A percentile compares a stretch with the other conserved stretches of the same genome.
Conservation (phyloP, 2,797 vertebrate genomes). For the Ctenopoma multispine region DNA sequence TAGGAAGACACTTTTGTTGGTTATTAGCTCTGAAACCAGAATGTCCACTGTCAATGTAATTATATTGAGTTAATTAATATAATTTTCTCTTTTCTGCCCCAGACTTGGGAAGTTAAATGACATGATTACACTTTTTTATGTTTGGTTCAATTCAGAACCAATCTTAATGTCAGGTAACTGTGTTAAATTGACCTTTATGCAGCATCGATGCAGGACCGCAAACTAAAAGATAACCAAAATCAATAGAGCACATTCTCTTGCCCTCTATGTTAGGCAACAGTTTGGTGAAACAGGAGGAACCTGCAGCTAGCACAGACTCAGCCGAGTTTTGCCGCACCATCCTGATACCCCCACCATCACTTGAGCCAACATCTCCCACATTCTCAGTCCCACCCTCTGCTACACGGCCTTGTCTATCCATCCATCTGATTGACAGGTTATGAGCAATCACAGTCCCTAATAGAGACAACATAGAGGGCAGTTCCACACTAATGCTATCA, state of each 20-base stretch:
- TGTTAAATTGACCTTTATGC: too few relatives aligned
- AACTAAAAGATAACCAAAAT: conserved; percentile 14
- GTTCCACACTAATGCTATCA: conserved; percentile 79
- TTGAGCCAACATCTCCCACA: conserved; percentile 19
- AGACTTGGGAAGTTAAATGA: not conserved
- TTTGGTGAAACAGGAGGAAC: conserved; percentile 36
- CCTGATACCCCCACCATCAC: conserved; percentile 31
- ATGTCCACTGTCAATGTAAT: not conserved
- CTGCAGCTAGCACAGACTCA: conserved; percentile 21
- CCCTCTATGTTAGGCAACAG: conserved; percentile 27
- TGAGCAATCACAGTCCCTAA: conserved; percentile 71
- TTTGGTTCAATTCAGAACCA: too few relatives aligned
- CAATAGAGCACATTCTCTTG: conserved; percentile 1
- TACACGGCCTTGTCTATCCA: conserved; percentile 65
- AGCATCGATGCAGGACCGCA: not conserved
- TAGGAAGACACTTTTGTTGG: not conserved
- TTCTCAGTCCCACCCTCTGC: conserved; percentile 53
- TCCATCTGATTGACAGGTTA: conserved; percentile 83
- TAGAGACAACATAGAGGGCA: conserved; percentile 77
- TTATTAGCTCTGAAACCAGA: not conserved
- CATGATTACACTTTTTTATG: not conserved
- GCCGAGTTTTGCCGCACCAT: conserved; percentile 22
- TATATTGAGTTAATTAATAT: too few relatives aligned
- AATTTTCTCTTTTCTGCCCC: not conserved
- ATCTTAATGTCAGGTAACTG: too few relatives aligned